These are phyloP conservation scores for Norana najaformis DNA, from an alignment of 2,888 invertebrate species.

Conservation along the genomic window DNA sequence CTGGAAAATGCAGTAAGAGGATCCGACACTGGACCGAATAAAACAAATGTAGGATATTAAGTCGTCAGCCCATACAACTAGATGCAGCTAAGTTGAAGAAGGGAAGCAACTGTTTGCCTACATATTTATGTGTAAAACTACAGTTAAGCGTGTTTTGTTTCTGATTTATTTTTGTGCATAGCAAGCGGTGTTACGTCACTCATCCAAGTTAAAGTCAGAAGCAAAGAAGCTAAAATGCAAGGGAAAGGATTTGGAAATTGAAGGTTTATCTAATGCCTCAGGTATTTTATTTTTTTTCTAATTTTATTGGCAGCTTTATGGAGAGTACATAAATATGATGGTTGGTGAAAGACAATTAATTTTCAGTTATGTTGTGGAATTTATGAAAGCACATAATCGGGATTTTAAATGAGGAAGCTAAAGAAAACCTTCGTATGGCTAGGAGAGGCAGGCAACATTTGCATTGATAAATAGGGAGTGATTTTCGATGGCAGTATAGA, in stretches of 20 bases:
- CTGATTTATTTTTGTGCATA: not conserved
- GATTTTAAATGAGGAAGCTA: not conserved
- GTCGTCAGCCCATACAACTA: too few relatives aligned
- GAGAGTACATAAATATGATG: not conserved
- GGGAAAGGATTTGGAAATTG: not conserved
- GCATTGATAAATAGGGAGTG: too few relatives aligned
- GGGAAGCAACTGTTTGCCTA: not conserved
- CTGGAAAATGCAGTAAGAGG: too few relatives aligned
- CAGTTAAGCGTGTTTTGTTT: not conserved
- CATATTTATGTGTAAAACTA: not conserved
- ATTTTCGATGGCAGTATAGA: too few relatives aligned
- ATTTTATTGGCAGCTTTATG: not conserved
- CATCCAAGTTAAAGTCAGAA: not conserved
- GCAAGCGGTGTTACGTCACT: conserved; percentile 9
- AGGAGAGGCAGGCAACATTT: too few relatives aligned
- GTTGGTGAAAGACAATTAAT: not conserved
- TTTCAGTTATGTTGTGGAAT: not conserved
- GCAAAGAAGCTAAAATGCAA: not conserved
- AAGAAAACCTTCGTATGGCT: too few relatives aligned
- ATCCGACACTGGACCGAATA: too few relatives aligned
- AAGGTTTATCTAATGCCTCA: not conserved
- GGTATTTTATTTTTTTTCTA: not conserved
- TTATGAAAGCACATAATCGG: not conserved
- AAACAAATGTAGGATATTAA: too few relatives aligned
- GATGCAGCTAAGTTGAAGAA: not conserved